Conservation (phyloP, 2,797 vertebrate species). For the Urocyon cinereoargenteus region DNA sequence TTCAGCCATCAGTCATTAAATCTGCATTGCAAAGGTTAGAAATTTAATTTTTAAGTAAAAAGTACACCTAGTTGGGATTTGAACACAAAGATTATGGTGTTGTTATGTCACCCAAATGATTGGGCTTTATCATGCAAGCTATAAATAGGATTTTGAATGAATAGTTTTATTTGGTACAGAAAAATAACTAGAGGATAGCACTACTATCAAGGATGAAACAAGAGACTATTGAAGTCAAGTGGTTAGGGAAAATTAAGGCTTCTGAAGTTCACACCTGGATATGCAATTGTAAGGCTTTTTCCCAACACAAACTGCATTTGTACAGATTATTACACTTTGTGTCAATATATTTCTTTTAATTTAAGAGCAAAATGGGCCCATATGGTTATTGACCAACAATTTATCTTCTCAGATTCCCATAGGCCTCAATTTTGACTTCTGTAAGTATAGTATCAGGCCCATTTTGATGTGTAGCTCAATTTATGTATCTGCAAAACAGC, state of each 20-base stretch:
- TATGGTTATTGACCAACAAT: background rate
- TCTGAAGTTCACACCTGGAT: background rate
- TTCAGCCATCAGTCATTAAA: background rate
- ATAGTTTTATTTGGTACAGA: conserved; percentile 24
- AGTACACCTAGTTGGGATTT: conserved; percentile 8
- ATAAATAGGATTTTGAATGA: conserved; percentile 20
- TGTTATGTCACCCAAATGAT: conserved; percentile 17
- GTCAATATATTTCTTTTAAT: background rate
- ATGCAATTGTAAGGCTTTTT: background rate
- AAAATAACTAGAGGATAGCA: background rate
- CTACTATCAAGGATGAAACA: background rate
- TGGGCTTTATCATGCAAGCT: background rate
- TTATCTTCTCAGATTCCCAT: background rate
- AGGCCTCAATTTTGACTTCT: conserved; percentile 5
- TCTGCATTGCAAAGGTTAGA: conserved; percentile 42
- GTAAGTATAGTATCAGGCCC: background rate
- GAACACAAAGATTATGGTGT: background rate
- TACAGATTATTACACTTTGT: background rate
- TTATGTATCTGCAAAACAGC: conserved; percentile 22
- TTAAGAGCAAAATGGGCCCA: background rate
- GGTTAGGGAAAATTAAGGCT: background rate
- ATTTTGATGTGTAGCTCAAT: background rate
- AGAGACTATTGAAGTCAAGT: background rate
- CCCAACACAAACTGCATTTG: background rate
- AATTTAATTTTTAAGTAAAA: conserved; percentile 27